Evolutionary conservation across 2,797 vertebrate species (phyloP).

Genomic region (Cryptoprocta ferox): DNA sequence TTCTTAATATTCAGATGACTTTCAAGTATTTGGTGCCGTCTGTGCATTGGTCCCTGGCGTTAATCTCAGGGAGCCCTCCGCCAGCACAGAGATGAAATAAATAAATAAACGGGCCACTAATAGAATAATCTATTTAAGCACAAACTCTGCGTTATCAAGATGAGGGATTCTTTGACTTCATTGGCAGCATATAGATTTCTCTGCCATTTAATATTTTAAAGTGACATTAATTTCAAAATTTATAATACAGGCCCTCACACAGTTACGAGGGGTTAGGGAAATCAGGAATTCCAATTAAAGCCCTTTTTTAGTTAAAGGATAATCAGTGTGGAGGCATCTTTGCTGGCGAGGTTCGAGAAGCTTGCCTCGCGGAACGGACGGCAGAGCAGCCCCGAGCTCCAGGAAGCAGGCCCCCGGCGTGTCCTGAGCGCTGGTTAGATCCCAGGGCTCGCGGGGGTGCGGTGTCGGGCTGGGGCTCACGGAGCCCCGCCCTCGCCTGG

Average conservation of each 20-base stretch:
- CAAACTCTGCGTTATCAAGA: conserved; percentile 57
- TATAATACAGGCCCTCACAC: conserved; percentile 21
- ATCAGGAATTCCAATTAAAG: conserved; percentile 62
- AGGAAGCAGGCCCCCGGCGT: rapidly evolving
- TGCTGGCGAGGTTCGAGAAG: not conserved
- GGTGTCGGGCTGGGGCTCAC: not conserved
- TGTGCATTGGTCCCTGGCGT: conserved; percentile 84
- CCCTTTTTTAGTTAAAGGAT: conserved; percentile 68
- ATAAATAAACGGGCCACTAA: conserved; percentile 81
- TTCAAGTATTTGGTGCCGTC: conserved; percentile 89
- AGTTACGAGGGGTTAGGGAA: conserved; percentile 65
- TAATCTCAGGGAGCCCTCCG: conserved; percentile 85
- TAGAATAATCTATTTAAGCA: conserved; percentile 80
- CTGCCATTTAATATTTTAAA: conserved; percentile 84
- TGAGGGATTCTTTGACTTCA: conserved; percentile 79
- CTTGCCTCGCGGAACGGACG: rapidly evolving
- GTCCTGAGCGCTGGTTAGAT: not conserved
- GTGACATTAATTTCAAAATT: conserved; percentile 75
- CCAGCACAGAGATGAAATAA: conserved; percentile 85
- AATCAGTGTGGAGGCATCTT: not conserved
- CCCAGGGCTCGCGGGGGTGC: not conserved
- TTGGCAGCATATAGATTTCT: conserved; percentile 81
- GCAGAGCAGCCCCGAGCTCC: not conserved
- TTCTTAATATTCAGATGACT: conserved; percentile 95
- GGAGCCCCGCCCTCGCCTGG: too few species aligned